Evolutionary conservation across 2,113 vertebrate species (phyloP).

Genomic region (Rafetus swinhoei): DNA sequence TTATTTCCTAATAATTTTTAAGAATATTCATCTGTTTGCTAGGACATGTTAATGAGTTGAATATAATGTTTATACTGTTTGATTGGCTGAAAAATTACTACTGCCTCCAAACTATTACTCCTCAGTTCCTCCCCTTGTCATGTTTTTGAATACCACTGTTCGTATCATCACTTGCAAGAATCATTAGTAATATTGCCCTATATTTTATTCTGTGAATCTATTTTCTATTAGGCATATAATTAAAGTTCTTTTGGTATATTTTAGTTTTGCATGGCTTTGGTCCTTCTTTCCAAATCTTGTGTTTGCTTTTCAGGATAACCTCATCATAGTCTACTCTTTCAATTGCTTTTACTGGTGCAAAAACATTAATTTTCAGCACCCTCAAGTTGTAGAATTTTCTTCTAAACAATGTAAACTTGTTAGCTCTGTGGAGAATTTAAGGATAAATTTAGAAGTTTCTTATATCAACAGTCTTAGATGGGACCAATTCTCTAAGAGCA

Average conservation of each 20-base stretch:
- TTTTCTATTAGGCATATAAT: neutral
- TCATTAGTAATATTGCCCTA: neutral
- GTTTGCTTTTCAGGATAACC: conserved; percentile 30
- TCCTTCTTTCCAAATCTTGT: conserved; percentile 4
- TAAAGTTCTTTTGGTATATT: neutral
- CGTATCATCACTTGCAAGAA: neutral
- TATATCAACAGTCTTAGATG: conserved; percentile 48
- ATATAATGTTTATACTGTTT: conserved; percentile 54
- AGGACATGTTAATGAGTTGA: conserved; percentile 65
- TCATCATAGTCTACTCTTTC: neutral
- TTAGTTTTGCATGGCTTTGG: conserved; percentile 1
- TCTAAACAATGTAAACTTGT: conserved; percentile 47
- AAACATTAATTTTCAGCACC: conserved; percentile 48
- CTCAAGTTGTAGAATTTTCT: conserved; percentile 19
- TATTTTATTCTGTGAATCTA: neutral
- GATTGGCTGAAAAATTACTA: conserved; percentile 55
- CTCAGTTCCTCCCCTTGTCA: neutral
- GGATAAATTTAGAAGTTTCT: conserved; percentile 61
- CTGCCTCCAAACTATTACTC: neutral
- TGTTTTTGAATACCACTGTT: neutral
- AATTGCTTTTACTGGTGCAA: conserved; percentile 43
- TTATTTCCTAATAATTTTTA: conserved; percentile 79
- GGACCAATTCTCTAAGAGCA: conserved; percentile 23
- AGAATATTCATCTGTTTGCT: conserved; percentile 73
- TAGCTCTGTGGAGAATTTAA: conserved; percentile 46